Evolutionary conservation across 2,888 invertebrate genomes (phyloP), one percentile per base, ranked within the genome.

Genomic region (Protodeltote pygarga): DNA sequence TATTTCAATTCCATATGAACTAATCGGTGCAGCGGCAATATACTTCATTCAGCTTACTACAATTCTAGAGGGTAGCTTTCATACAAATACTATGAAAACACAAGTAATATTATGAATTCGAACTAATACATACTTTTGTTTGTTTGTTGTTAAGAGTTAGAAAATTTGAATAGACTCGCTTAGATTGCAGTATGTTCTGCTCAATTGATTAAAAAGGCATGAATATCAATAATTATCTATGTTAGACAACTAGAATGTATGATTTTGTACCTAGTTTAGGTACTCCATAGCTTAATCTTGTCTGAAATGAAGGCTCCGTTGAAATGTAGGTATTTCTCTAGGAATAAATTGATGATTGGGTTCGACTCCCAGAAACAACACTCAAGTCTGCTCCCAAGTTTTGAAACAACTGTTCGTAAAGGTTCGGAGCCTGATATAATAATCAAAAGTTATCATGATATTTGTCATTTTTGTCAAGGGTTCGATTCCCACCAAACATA

Each of bases 401-500:
- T n/a, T n/a, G n/a, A n/a, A n/a, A n/a, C n/a, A n/a, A 25, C 4
- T 3, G 25, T 11, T 3, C 11, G 5, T 25, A 5, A 5, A 10
- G 25, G 25, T 25, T 25, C 11, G 10, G 11, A 5, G 10, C 25
- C 25, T 10, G 10, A 4, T 5, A 19, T 5, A 19, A 2, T 2
- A 19, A 2, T 19, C 6, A 4, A 8, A 5, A 11, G 3, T 11
- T 2, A 9, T 21, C 3, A 10, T 5, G 3, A 3, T 11, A 8
- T 6, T 31, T 20, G 11, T 16, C 10, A 5, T 5, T 23, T 1
- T 8, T 20, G 24, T 23, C 8, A 28, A 32, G 19, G 35, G 35
- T 48, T 45, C 15, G 23, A 52, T 4, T 40, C 40, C 53, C 29
- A 11, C n/a, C n/a, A 13, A 29, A 5, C 27, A 5, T 6, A n/a